Base-by-base conservation (phyloP, 1,140 invertebrate species). In the Homalodisca vitripennis region DNA sequence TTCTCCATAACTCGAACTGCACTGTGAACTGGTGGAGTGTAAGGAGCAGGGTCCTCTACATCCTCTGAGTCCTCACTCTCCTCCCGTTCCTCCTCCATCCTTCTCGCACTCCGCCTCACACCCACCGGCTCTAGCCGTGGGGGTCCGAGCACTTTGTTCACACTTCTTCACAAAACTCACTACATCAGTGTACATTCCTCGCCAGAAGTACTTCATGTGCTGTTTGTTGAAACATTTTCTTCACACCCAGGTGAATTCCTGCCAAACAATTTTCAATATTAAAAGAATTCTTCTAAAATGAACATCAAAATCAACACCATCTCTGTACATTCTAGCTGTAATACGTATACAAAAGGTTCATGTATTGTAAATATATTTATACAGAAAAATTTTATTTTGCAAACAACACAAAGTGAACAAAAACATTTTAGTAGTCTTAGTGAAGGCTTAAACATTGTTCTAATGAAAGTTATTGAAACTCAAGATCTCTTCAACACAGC, bases 241-340 rank as follows among this genome's bases (percentile, higher is more conserved):
- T 77, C 26, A 77, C 74, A n/a, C 78, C 78, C 57, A 73, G 69
- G 66, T 79, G 78, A 47, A 79, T 71, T 60, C 78, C 78, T 78
- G 47, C 17, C 3, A n/a, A n/a, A n/a, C n/a, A n/a, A n/a, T n/a
- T n/a, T n/a, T n/a, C n/a, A n/a, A n/a, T n/a, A n/a, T n/a, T n/a
- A n/a, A n/a, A n/a, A n/a, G n/a, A n/a, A n/a, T n/a, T n/a, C n/a
- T n/a, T n/a, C n/a, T n/a, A n/a, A n/a, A n/a, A n/a, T n/a, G n/a
- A n/a, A n/a, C n/a, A n/a, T n/a, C n/a, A n/a, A n/a, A n/a, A n/a
- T n/a, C n/a, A n/a, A n/a, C n/a, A n/a, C n/a, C n/a, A n/a, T n/a
- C n/a, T n/a, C n/a, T n/a, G n/a, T n/a, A n/a, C n/a, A n/a, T n/a
- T n/a, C n/a, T n/a, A n/a, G n/a, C n/a, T n/a, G n/a, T n/a, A n/a